A percentile compares a stretch with the other conserved stretches of the same genome.
Evolutionary conservation across 1,140 invertebrate genomes (phyloP).

Genomic region (Drosophila prosaltans): DNA sequence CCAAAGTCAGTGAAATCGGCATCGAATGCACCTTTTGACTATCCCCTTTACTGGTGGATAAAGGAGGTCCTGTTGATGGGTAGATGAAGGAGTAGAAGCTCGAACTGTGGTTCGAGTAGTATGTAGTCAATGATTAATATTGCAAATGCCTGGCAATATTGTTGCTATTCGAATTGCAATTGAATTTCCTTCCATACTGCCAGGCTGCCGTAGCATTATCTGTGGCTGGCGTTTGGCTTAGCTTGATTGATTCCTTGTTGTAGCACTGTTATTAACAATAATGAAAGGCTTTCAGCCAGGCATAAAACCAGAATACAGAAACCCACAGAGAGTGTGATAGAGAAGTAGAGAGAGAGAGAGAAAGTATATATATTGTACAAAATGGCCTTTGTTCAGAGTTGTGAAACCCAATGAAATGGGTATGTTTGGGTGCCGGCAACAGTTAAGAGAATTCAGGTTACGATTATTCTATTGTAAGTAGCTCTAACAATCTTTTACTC

Average conservation of each 20-base stretch:
- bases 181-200: slow-evolving; percentile 11
- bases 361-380: neutral
- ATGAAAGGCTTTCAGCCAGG: slow-evolving; percentile 37
- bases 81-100: neutral
- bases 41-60: neutral
- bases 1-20: slow-evolving; percentile 29
- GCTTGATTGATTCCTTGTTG: slow-evolving; percentile 48
- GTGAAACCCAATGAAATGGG: slow-evolving; percentile 1
- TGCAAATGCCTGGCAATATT: slow-evolving; percentile 36
- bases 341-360: neutral
- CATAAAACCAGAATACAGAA: slow-evolving; percentile 11
- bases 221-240: slow-evolving; percentile 7
- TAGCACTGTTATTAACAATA: slow-evolving; percentile 56
- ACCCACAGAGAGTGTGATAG: neutral
- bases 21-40: slow-evolving; percentile 53
- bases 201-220: neutral
- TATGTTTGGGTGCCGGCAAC: neutral
- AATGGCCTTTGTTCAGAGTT: slow-evolving; percentile 1
- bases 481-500: neutral
- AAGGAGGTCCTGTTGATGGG: neutral
- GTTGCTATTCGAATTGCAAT: slow-evolving; percentile 8
- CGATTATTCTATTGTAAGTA: neutral
- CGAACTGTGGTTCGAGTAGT: neutral
- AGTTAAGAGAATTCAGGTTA: neutral
- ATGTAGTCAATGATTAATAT: slow-evolving; percentile 63